phyloP scores from a whole-genome alignment of 2,113 vertebrate species.

The Coregonus clupeaformis region DNA sequence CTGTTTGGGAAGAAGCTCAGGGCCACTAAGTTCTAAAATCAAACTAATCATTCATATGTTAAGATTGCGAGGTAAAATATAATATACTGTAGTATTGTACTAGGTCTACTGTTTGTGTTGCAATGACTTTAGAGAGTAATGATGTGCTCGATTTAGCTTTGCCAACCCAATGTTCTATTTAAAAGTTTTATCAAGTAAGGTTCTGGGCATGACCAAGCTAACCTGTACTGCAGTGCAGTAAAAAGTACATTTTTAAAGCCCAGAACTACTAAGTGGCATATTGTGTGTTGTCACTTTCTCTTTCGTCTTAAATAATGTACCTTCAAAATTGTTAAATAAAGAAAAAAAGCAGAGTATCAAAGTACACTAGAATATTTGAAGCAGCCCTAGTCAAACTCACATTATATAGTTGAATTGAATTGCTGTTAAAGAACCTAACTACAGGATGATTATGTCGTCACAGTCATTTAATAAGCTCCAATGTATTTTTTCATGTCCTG shows the following conservation, averaged over 20 bases:
- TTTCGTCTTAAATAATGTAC: not conserved
- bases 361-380: slow-evolving; percentile 14
- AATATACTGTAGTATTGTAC: no score
- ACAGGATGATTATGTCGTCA: no score
- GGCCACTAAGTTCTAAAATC: not conserved
- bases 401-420: slow-evolving; percentile 31
- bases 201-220: no score
- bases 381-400: slow-evolving; percentile 46
- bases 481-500: slow-evolving; percentile 48
- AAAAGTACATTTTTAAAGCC: no score
- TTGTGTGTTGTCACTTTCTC: not conserved
- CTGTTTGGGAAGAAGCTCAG: no score
- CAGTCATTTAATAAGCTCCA: slow-evolving; percentile 11
- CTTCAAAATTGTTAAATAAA: not conserved
- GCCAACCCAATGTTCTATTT: not conserved
- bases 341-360: not conserved
- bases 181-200: not conserved
- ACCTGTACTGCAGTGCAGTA: no score
- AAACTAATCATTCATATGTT: not conserved
- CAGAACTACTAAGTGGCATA: not conserved
- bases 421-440: not conserved
- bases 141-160: not conserved
- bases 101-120: not conserved
- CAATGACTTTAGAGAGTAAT: not conserved
- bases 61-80: not conserved